Percentiles rank a stretch among this genome's conserved stretches.
These are phyloP conservation scores for Bellardia bayeri DNA, from an alignment of 2,888 invertebrate species.

Conservation along the genomic window DNA sequence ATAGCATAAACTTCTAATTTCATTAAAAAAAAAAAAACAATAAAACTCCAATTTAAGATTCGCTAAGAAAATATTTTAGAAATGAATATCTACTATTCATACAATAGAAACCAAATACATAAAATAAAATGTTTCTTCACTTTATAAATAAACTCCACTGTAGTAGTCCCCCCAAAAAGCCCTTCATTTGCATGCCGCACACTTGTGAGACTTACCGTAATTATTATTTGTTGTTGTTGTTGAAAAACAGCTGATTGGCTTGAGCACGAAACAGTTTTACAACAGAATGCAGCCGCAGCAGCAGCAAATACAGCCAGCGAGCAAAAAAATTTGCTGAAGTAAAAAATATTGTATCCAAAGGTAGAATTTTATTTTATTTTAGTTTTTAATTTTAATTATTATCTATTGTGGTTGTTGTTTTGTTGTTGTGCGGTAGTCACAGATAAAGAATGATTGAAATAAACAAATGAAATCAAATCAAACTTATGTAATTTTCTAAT, in stretches of 20 bases:
- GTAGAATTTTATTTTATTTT: background rate
- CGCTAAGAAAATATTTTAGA: no score
- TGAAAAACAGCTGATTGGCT: constrained; percentile 55
- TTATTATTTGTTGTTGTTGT: constrained; percentile 11
- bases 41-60: no score
- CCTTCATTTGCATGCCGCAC: constrained; percentile 12
- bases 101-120: background rate
- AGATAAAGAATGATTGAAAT: constrained; percentile 6
- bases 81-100: no score
- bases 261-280: constrained; percentile 21
- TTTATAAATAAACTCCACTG: background rate
- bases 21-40: no score
- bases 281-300: background rate
- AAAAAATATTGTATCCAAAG: constrained; percentile 26
- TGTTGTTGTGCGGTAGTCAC: constrained; percentile 4
- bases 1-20: no score
- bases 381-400: constrained; percentile 29
- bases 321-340: constrained; percentile 6
- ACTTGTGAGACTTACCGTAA: constrained; percentile 41
- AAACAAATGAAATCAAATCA: constrained; percentile 1
- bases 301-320: constrained; percentile 19
- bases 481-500: constrained; percentile 41
- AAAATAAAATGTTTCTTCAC: background rate
- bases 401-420: background rate
- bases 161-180: background rate